Percentiles rank a stretch among this genome's conserved stretches.
phyloP scores from a whole-genome alignment of 2,888 invertebrate genomes.

The Chrysomela aeneicollis region DNA sequence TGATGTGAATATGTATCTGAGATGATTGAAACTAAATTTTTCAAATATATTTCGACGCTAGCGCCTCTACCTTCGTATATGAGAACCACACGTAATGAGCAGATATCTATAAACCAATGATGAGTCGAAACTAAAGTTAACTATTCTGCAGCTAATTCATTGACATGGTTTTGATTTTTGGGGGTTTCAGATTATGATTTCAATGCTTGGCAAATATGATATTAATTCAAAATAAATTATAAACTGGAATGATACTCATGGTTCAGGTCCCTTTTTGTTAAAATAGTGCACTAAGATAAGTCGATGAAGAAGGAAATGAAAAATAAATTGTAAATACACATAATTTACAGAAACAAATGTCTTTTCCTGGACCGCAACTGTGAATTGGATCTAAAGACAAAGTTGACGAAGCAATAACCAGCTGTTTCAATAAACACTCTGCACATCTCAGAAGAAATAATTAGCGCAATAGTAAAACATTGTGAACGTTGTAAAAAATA shows the following conservation, averaged over 20 bases:
- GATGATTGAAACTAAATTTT: too few relatives aligned
- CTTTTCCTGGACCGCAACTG: slow-evolving; percentile 2
- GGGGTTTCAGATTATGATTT: too few relatives aligned
- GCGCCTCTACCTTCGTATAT: too few relatives aligned
- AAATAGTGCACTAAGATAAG: background rate
- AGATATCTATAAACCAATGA: too few relatives aligned
- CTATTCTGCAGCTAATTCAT: too few relatives aligned
- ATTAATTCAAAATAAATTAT: too few relatives aligned
- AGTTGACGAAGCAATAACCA: slow-evolving; percentile 13
- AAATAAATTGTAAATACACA: slow-evolving; percentile 8
- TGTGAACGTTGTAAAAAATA: slow-evolving; percentile 24
- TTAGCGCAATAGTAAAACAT: slow-evolving; percentile 14
- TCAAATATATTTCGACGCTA: too few relatives aligned
- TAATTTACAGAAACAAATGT: background rate
- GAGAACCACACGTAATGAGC: too few relatives aligned
- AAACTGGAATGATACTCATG: background rate
- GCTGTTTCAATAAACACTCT: slow-evolving; percentile 34
- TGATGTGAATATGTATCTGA: too few relatives aligned
- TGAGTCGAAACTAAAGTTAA: too few relatives aligned
- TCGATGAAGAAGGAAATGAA: background rate
- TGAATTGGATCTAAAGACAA: background rate
- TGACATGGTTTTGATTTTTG: too few relatives aligned
- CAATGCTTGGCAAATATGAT: too few relatives aligned
- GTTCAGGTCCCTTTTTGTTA: background rate
- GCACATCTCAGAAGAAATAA: slow-evolving; percentile 24